Conservation (phyloP, 2,797 vertebrate species). For the Tokudaia tokunoshimensis region DNA sequence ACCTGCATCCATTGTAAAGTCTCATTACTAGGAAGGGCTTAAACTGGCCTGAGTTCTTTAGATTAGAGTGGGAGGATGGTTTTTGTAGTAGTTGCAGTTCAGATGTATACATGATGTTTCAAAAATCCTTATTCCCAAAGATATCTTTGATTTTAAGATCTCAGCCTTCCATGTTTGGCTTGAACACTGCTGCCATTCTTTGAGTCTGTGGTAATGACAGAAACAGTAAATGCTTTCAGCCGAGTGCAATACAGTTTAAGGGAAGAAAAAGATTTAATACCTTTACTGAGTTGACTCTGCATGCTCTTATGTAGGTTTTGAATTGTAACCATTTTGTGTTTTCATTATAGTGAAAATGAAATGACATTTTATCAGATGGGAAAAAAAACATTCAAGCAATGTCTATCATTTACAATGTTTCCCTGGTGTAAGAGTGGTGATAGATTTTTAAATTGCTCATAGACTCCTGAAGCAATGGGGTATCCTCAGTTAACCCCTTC, state of each 20-base stretch:
- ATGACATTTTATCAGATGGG: background rate
- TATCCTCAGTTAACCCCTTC: background rate
- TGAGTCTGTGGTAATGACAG: background rate
- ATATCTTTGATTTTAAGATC: constrained; percentile 27
- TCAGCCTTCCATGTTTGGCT: background rate
- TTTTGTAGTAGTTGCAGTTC: constrained; percentile 27
- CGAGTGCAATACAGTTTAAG: background rate
- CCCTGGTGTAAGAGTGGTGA: background rate
- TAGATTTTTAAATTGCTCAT: constrained; percentile 17
- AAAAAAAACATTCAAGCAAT: constrained; percentile 22
- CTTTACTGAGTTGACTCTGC: constrained; percentile 10
- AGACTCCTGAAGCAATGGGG: constrained; percentile 9
- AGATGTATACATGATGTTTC: background rate
- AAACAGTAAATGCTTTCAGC: background rate
- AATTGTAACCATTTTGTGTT: constrained; percentile 14
- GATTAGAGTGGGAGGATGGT: background rate
- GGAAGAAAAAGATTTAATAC: background rate
- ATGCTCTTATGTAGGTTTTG: constrained; percentile 1
- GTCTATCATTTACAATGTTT: constrained; percentile 6
- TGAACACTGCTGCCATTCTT: background rate
- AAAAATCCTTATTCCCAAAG: constrained; percentile 25
- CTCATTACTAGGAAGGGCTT: constrained; percentile 18
- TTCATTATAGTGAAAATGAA: constrained; percentile 54
- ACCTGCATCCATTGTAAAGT: background rate
- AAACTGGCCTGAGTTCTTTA: background rate